These are phyloP conservation scores for Xiphophorus couchianus DNA, from an alignment of 2,113 vertebrate genomes.

Conservation along the genomic window DNA sequence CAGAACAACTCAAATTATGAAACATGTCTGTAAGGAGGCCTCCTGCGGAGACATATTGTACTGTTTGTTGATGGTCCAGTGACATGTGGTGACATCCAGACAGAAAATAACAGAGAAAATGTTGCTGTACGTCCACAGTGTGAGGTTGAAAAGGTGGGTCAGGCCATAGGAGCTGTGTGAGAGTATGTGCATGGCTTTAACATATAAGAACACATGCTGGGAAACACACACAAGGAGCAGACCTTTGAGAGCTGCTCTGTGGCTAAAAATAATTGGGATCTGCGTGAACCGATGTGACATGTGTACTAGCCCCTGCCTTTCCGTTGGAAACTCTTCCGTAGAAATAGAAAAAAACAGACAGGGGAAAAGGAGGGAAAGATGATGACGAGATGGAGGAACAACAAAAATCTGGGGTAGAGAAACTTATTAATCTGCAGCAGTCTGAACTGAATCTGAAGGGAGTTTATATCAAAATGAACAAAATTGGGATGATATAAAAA, in stretches of 20 bases:
- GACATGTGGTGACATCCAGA: conserved; percentile 54
- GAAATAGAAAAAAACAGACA: conserved; percentile 13
- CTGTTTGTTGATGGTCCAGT: conserved; percentile 67
- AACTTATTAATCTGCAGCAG: conserved; percentile 16
- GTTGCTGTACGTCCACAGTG: conserved; percentile 22
- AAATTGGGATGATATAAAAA: background rate
- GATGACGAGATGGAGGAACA: conserved; percentile 18
- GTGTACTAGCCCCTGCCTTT: conserved; percentile 61
- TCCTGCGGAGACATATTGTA: conserved; percentile 76
- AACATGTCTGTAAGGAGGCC: conserved; percentile 66
- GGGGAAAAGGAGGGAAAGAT: conserved; percentile 20
- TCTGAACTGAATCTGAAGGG: conserved; percentile 1
- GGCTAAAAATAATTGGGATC: conserved; percentile 76
- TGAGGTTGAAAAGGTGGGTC: conserved; percentile 9
- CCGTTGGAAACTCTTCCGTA: conserved; percentile 53
- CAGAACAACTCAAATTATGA: conserved; percentile 70
- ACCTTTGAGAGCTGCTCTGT: conserved; percentile 54
- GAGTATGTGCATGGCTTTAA: conserved; percentile 21
- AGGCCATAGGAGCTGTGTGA: conserved; percentile 24
- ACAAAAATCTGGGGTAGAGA: conserved; percentile 3
- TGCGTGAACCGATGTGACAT: conserved; percentile 74
- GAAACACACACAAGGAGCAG: conserved; percentile 42
- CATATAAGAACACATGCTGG: conserved; percentile 25
- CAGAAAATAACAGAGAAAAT: conserved; percentile 34
- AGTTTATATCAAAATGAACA: background rate